Evolutionary conservation across 2,797 vertebrate species (phyloP).

Genomic region (Pelobates cultripes): DNA sequence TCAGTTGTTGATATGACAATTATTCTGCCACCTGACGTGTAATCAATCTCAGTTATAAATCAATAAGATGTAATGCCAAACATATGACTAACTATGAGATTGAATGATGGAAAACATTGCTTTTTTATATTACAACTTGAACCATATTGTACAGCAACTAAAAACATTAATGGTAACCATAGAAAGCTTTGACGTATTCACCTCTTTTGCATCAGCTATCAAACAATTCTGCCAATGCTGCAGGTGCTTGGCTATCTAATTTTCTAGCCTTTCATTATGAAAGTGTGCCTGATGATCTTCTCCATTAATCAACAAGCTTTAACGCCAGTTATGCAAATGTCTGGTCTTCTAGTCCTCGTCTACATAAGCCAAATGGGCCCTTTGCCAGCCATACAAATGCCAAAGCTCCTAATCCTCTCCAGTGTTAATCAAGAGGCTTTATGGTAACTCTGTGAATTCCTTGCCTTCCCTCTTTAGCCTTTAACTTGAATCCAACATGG

Average conservation of each 20-base stretch:
- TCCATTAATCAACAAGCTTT: slow-evolving; percentile 54
- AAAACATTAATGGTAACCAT: slow-evolving; percentile 31
- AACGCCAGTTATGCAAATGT: slow-evolving; percentile 55
- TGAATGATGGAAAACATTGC: slow-evolving; percentile 37
- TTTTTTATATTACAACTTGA: slow-evolving; percentile 51
- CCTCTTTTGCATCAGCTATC: slow-evolving; percentile 35
- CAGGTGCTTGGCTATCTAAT: slow-evolving; percentile 56
- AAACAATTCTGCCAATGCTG: slow-evolving; percentile 41
- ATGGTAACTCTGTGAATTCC: slow-evolving; percentile 53
- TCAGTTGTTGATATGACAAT: slow-evolving; percentile 21
- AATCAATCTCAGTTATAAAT: slow-evolving; percentile 53
- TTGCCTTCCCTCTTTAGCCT: slow-evolving; percentile 38
- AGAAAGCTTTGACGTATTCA: slow-evolving; percentile 44
- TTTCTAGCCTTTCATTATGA: slow-evolving; percentile 55
- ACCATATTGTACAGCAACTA: slow-evolving; percentile 43
- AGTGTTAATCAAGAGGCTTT: slow-evolving; percentile 52
- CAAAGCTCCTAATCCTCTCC: slow-evolving; percentile 52
- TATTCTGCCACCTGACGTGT: slow-evolving; percentile 36
- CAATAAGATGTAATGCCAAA: slow-evolving; percentile 51
- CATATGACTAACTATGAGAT: slow-evolving; percentile 50
- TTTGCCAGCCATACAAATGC: slow-evolving; percentile 46
- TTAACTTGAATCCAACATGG: slow-evolving; percentile 29
- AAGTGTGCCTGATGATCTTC: slow-evolving; percentile 55
- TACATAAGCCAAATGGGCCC: slow-evolving; percentile 51
- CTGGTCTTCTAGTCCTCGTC: slow-evolving; percentile 53